Conservation (phyloP, 1,140 invertebrate species). For the Drosophila parvula region DNA sequence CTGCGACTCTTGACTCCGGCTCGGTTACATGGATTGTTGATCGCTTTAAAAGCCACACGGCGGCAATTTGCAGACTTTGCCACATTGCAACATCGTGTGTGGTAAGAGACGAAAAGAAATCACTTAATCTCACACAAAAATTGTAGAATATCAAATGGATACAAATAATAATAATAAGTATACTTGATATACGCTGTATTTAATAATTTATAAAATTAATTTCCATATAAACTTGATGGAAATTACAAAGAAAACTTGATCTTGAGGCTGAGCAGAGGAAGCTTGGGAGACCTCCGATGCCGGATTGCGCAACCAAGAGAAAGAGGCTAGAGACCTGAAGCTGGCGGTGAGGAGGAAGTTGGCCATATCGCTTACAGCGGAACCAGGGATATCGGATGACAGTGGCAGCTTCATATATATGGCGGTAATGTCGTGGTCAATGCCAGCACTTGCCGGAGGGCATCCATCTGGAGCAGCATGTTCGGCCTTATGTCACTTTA, state of each 20-base stretch:
- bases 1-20: conserved; percentile 2
- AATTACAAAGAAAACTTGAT: neutral
- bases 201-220: neutral
- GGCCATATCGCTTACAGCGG: conserved; percentile 36
- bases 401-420: conserved; percentile 28
- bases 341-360: conserved; percentile 8
- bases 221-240: neutral
- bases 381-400: conserved; percentile 32
- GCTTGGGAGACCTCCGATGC: neutral
- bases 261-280: neutral
- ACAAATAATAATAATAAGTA: neutral
- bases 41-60: conserved; percentile 21
- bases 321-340: conserved; percentile 6
- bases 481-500: neutral
- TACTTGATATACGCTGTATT: neutral
- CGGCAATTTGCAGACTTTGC: conserved; percentile 32
- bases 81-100: conserved; percentile 58
- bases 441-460: conserved; percentile 24
- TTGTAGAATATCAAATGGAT: neutral
- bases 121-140: conserved; percentile 12
- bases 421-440: neutral
- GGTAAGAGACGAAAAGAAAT: conserved; percentile 34
- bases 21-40: conserved; percentile 58
- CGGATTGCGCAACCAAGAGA: conserved; percentile 33
- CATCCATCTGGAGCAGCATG: conserved; percentile 28